Evolutionary conservation across 92 coral and sea anemone genomes (phyloP), one percentile per base, ranked within the genome.

Genomic region (Hydrozoanthus gracilis): DNA sequence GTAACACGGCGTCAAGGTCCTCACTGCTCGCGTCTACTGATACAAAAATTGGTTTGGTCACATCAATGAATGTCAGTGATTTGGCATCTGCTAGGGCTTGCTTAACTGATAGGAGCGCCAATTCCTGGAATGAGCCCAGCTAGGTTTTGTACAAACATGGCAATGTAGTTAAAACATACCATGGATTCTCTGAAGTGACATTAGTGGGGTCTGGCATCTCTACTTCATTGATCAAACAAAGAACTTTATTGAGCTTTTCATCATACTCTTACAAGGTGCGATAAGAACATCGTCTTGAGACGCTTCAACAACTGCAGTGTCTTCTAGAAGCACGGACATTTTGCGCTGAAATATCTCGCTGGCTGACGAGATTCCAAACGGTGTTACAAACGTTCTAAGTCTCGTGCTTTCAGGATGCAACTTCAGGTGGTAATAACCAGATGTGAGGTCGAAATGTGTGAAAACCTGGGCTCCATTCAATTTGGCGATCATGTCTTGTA

Each of bases 161-260:
- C 86, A 44, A 87, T 44, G 79, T 78, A 87, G 77, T 87, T 87
- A 76, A 78, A 68, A 64, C 2, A 2, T 78, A 50, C 90, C 90
- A 10, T 45, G 79, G 44, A 79, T 79, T 44, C 49, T 60, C 79
- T 17, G 78, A 4, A 87, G 65, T 27, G 39, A 27, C 39, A 27
- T 27, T 27, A 27, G 39, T 27, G 39, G 39, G 39, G 39, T 27
- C 39, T 27, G 39, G 39, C 39, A 27, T 27, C 39, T 27, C 39
- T 27, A 27, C 39, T 27, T 27, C 39, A 27, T 27, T 27, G 39
- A 27, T 27, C 39, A 27, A 27, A 2, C 39, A 0, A n/a, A 64
- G 50, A 71, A 79, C 85, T 60, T 55, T 79, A 70, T 55, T 79
- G 52, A 77, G 61, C 83, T 77, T 77, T 35, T 77, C 83, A 18